Conservation (phyloP, 2,888 invertebrate genomes). For the Sericinus montela region DNA sequence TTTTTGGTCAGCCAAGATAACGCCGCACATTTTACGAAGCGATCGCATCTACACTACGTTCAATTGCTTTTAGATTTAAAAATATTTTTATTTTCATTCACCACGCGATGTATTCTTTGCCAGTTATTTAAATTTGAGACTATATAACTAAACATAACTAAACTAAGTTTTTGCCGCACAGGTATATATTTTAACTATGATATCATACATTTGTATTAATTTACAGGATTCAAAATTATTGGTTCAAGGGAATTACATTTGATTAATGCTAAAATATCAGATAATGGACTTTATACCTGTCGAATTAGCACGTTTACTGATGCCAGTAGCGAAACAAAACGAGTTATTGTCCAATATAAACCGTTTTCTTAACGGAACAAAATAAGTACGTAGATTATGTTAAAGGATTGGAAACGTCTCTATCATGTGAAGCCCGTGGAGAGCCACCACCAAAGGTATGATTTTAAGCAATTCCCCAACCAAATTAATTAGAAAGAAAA, state of each 20-base stretch:
- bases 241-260: slow-evolving; percentile 29
- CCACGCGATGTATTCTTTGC: too few relatives aligned
- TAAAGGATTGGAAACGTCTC: slow-evolving; percentile 19
- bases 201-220: not conserved
- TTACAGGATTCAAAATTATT: slow-evolving; percentile 35
- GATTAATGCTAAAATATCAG: slow-evolving; percentile 24
- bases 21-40: too few relatives aligned
- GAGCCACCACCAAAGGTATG: slow-evolving; percentile 41
- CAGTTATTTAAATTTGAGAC: too few relatives aligned
- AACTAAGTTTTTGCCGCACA: too few relatives aligned
- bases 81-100: too few relatives aligned
- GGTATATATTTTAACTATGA: too few relatives aligned
- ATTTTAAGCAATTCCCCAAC: too few relatives aligned
- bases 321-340: slow-evolving; percentile 29
- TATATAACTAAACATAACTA: too few relatives aligned
- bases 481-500: too few relatives aligned
- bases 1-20: too few relatives aligned
- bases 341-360: slow-evolving; percentile 37
- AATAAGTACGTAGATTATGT: slow-evolving; percentile 30
- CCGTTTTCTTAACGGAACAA: slow-evolving; percentile 35
- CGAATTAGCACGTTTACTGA: slow-evolving; percentile 35
- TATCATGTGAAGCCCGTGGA: slow-evolving; percentile 40
- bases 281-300: slow-evolving; percentile 48
- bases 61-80: too few relatives aligned
- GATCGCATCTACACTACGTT: too few relatives aligned